Percentiles rank a stretch among this genome's conserved stretches.
These are phyloP conservation scores for Elgaria multicarinata DNA, from an alignment of 2,113 vertebrate genomes.

Conservation along the genomic window DNA sequence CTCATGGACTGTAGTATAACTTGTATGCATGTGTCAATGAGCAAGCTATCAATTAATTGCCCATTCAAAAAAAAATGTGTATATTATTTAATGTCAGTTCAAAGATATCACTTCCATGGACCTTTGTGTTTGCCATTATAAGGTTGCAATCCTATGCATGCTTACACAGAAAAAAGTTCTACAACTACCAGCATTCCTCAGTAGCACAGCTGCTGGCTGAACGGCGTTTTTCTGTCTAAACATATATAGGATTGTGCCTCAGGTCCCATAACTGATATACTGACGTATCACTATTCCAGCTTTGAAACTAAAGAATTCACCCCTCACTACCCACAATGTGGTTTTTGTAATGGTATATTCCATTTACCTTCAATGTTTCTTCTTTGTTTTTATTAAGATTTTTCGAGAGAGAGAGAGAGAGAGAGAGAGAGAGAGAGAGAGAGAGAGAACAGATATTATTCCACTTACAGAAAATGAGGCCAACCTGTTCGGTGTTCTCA, in stretches of 20 bases:
- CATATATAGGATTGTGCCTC: too few species aligned
- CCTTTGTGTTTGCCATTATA: neutral
- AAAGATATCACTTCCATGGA: too few species aligned
- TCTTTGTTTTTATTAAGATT: neutral
- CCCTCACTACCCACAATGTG: neutral
- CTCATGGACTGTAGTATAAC: too few species aligned
- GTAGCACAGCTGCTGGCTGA: too few species aligned
- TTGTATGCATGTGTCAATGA: too few species aligned
- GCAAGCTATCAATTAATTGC: too few species aligned
- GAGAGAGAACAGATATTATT: neutral
- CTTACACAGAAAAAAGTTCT: too few species aligned
- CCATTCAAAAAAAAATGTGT: too few species aligned
- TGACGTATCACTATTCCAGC: neutral
- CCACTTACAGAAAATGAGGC: neutral
- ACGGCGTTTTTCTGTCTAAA: too few species aligned
- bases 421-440: neutral
- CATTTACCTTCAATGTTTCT: neutral
- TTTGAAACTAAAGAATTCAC: neutral
- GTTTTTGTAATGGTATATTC: neutral
- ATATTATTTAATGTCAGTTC: too few species aligned
- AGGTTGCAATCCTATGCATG: too few species aligned
- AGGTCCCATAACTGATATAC: neutral
- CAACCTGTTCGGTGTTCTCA: neutral
- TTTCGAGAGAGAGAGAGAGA: neutral
- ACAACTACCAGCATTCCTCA: too few species aligned